Base-by-base conservation (phyloP, 2,888 invertebrate species). In the Agrochola litura region DNA sequence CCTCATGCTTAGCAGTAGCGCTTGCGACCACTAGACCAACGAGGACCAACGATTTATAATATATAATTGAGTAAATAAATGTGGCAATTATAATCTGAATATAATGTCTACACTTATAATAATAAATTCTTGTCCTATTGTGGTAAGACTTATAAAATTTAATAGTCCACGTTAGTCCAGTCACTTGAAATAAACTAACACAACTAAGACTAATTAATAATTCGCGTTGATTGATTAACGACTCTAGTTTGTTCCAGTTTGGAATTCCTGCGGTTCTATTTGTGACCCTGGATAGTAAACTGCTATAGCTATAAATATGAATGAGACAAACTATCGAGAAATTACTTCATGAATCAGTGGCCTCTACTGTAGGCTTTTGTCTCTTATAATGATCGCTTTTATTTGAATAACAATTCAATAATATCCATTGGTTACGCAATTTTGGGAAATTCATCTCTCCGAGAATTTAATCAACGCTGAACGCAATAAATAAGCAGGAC, bases 201-300 rank as follows among this genome's bases (percentile, higher is more conserved):
- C 41, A 78, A 67, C 58, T 77, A 76, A 76, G 68, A 81, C 68
- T 72, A 86, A 83, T 77, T 76, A 72, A 68, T 69, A 76, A 83
- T 81, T 76, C 66, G 37, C 74, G 67, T 68, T 70, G 64, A 83
- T 77, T 76, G 77, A 79, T 77, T 74, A 72, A 77, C 73, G 70
- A 67, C 54, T 54, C 79, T 76, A 37, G 69, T 82, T 75, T 72
- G 58, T 56, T 58, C 65, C 73, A 74, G 72, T 81, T 81, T 66
- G 46, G 64, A 78, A 82, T 78, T 84, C 81, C 68, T 84, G 58
- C 61, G 63, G 76, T 77, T 83, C 72, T 84, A 81, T 84, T 81
- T 77, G 65, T 77, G 77, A 81, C 68, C 63, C 70, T 80, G 66
- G 77, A 73, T 30, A 56, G 65, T 72, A 16, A 41, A 22, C 10